phyloP scores from a whole-genome alignment of 2,888 invertebrate genomes.

The Amaurobius ferox region DNA sequence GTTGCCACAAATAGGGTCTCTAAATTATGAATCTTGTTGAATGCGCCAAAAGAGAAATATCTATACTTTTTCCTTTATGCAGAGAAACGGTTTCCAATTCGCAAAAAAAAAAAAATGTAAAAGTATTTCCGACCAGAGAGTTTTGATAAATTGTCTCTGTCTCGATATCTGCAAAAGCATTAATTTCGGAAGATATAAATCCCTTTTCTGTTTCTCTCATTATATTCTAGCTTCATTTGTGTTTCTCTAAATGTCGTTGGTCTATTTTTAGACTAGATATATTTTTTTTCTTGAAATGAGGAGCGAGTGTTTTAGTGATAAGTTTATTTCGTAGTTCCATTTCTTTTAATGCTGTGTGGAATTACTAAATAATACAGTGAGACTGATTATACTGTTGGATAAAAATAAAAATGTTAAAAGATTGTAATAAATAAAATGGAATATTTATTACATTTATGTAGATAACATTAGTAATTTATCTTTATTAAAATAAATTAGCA shows the following conservation, averaged over 20 bases:
- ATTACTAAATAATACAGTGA: too few relatives aligned
- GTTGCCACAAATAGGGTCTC: background rate
- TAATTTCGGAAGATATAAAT: background rate
- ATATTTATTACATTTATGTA: too few relatives aligned
- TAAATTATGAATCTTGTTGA: constrained; percentile 1
- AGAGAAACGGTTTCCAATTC: background rate
- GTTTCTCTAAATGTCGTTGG: background rate
- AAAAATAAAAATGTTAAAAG: too few relatives aligned
- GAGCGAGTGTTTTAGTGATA: too few relatives aligned
- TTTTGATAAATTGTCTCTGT: background rate
- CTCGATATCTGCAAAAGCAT: constrained; percentile 5
- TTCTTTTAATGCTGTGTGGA: too few relatives aligned
- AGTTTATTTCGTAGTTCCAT: too few relatives aligned
- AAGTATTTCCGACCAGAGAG: background rate
- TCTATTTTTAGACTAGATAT: too few relatives aligned
- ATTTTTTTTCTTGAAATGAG: too few relatives aligned
- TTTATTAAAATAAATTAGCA: too few relatives aligned
- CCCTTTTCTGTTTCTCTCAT: background rate
- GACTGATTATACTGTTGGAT: too few relatives aligned
- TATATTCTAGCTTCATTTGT: background rate
- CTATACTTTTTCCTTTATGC: background rate
- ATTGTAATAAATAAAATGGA: too few relatives aligned
- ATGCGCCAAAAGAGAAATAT: background rate
- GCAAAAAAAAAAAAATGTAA: background rate
- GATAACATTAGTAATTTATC: too few relatives aligned